phyloP scores from a whole-genome alignment of 2,797 vertebrate species.

The Paguma larvata region DNA sequence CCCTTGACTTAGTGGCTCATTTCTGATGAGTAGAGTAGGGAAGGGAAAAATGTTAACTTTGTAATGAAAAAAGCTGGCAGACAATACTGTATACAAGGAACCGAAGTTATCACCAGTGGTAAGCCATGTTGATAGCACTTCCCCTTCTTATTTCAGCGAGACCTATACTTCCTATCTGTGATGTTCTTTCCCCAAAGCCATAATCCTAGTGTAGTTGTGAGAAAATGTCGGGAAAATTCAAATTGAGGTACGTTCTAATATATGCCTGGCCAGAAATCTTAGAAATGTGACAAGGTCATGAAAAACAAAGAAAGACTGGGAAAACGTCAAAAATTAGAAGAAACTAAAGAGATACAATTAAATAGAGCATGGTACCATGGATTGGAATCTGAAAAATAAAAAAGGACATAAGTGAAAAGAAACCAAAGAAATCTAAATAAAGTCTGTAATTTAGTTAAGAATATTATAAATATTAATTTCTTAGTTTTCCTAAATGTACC shows the following conservation, averaged over 20 bases:
- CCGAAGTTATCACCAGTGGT: not conserved
- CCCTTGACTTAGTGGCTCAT: not conserved
- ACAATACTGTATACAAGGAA: not conserved
- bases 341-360: not conserved
- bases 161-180: not conserved
- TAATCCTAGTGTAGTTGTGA: not conserved
- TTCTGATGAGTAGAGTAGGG: not conserved
- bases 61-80: not conserved
- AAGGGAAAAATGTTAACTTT: not conserved
- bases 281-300: not conserved
- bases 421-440: not conserved
- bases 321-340: not conserved
- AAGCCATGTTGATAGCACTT: not conserved
- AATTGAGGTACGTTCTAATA: not conserved
- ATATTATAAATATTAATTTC: slow-evolving; percentile 11
- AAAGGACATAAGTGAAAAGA: not conserved
- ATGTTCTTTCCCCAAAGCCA: not conserved
- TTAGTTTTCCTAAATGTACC: not conserved
- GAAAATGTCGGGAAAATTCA: not conserved
- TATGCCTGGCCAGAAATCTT: not conserved
- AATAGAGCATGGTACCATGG: not conserved
- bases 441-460: not conserved
- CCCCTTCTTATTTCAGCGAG: not conserved
- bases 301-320: not conserved
- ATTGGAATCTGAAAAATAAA: not conserved